A percentile compares a stretch with the other conserved stretches of the same genome.
phyloP scores from a whole-genome alignment of 2,888 invertebrate genomes.

The Tachystola acroxantha region DNA sequence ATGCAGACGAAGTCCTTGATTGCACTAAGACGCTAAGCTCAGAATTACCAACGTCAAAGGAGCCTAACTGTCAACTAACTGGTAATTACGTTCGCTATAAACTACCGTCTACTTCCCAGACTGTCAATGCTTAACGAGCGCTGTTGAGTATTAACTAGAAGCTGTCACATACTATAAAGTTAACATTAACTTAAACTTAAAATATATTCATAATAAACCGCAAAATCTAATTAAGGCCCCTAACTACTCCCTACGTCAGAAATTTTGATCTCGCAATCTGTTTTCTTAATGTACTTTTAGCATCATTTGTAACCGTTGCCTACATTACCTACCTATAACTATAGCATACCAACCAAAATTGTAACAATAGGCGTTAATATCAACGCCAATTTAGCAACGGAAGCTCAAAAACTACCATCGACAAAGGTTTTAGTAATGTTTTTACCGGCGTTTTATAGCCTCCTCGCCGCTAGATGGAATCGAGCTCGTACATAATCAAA shows the following conservation, averaged over 20 bases:
- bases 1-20: constrained; percentile 27
- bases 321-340: too few species aligned
- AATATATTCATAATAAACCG: constrained; percentile 23
- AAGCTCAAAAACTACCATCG: constrained; percentile 65
- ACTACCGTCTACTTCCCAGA: constrained; percentile 25
- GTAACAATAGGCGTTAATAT: constrained; percentile 61
- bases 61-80: constrained; percentile 50
- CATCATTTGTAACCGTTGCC: constrained; percentile 19
- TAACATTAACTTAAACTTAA: constrained; percentile 12
- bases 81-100: constrained; percentile 52
- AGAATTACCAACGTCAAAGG: constrained; percentile 48
- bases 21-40: constrained; percentile 31
- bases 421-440: constrained; percentile 65
- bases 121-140: constrained; percentile 20
- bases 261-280: constrained; percentile 18
- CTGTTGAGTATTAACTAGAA: constrained; percentile 10
- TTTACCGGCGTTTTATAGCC: constrained; percentile 61
- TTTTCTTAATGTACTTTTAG: constrained; percentile 33
- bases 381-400: constrained; percentile 72
- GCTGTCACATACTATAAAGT: constrained; percentile 16
- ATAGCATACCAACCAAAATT: constrained; percentile 43
- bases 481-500: constrained; percentile 72
- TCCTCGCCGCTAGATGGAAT: constrained; percentile 66
- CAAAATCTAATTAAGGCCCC: constrained; percentile 27
- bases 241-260: constrained; percentile 26